Conservation (phyloP, 2,888 invertebrate genomes). For the Micropterix aruncella region DNA sequence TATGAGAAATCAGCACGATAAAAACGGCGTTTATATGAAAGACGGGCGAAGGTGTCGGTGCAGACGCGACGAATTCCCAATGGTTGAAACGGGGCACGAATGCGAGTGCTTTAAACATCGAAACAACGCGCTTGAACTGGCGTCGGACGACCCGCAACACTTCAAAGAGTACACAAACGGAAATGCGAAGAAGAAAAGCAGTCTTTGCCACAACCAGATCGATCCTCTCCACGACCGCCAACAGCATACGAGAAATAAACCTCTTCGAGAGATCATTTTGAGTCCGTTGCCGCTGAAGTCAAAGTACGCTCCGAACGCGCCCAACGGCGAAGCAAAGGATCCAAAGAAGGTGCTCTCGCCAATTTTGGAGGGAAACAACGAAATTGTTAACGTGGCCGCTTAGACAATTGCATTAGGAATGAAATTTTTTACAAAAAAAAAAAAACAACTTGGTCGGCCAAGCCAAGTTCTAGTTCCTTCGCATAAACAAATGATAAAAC, state of each 20-base stretch:
- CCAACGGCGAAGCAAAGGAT: neutral
- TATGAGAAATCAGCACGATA: constrained; percentile 24
- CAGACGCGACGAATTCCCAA: too few species aligned
- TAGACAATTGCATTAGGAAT: too few species aligned
- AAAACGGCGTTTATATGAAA: neutral
- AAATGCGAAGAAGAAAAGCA: neutral
- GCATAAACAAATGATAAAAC: too few species aligned
- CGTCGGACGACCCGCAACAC: neutral
- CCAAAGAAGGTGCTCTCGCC: neutral
- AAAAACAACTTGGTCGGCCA: too few species aligned
- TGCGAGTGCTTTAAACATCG: neutral
- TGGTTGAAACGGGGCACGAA: neutral
- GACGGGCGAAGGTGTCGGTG: too few species aligned
- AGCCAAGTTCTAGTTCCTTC: too few species aligned
- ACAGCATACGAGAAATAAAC: neutral
- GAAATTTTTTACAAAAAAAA: too few species aligned
- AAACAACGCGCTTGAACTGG: neutral
- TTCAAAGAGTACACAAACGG: neutral
- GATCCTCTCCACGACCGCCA: neutral
- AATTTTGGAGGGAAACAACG: neutral
- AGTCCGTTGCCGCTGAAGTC: neutral
- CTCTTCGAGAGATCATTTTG: neutral
- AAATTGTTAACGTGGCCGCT: neutral
- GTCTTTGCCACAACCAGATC: neutral
- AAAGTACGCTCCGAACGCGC: neutral